A percentile compares a stretch with the other conserved stretches of the same genome.
These are phyloP conservation scores for Apocrypta bakeri DNA, from an alignment of 1,140 invertebrate species.

Conservation along the genomic window DNA sequence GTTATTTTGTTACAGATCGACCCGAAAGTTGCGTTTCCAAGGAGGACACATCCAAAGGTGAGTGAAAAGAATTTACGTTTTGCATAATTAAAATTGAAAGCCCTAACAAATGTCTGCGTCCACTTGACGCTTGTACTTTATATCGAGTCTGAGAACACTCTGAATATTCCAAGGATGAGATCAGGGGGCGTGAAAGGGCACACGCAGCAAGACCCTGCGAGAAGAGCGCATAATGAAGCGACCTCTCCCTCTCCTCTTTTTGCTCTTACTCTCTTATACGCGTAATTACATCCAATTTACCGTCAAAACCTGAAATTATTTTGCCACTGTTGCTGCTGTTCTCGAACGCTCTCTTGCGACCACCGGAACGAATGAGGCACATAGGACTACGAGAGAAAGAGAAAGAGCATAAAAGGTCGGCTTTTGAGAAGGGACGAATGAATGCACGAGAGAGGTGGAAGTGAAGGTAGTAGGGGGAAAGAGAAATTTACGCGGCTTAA, in stretches of 20 bases:
- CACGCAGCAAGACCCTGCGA: constrained; percentile 25
- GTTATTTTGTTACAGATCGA: constrained; percentile 91
- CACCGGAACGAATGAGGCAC: background rate
- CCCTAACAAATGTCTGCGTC: background rate
- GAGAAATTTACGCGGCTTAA: constrained; percentile 67
- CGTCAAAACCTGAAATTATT: constrained; percentile 65
- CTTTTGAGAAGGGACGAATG: background rate
- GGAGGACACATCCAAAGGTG: constrained; percentile 98
- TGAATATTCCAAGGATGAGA: background rate
- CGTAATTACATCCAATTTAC: constrained; percentile 65
- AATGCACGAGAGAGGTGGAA: constrained; percentile 4
- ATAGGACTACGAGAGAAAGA: background rate
- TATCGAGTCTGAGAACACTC: background rate
- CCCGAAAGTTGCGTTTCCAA: constrained; percentile 99
- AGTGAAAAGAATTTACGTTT: constrained; percentile 67
- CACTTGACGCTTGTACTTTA: background rate
- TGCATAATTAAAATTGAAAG: background rate
- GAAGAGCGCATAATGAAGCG: constrained; percentile 63
- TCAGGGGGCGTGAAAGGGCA: constrained; percentile 38
- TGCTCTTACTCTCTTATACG: constrained; percentile 54
- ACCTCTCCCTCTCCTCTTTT: constrained; percentile 34
- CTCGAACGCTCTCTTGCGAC: background rate
- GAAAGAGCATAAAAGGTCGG: background rate
- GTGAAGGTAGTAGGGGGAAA: constrained; percentile 27
- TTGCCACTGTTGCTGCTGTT: constrained; percentile 50